phyloP scores from a whole-genome alignment of 2,113 vertebrate genomes.

The Urocynchramus pylzowi region DNA sequence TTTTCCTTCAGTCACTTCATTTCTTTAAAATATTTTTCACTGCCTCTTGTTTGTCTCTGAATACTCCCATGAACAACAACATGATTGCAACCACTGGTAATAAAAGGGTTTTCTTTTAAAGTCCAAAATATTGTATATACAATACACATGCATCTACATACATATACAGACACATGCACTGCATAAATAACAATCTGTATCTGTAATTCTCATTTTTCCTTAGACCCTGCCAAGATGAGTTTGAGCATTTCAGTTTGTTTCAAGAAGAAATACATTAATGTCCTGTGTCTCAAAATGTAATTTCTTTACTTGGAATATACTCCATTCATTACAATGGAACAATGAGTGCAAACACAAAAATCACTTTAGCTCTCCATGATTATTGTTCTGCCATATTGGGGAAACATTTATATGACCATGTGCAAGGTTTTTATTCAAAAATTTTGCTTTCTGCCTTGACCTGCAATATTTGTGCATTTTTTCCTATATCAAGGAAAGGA shows the following conservation, averaged over 20 bases:
- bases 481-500: background rate
- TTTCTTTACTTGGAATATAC: background rate
- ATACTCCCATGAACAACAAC: background rate
- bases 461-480: background rate
- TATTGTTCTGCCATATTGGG: background rate
- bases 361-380: background rate
- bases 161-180: background rate
- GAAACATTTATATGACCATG: background rate
- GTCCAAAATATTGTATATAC: background rate
- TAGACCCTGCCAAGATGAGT: background rate
- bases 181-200: background rate
- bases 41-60: conserved; percentile 11
- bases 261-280: background rate
- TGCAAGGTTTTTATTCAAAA: background rate
- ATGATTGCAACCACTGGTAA: fast-evolving
- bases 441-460: background rate
- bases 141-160: background rate
- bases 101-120: background rate
- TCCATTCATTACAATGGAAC: background rate
- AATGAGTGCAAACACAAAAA: background rate
- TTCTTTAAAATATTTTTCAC: background rate
- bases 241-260: background rate
- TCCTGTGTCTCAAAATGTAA: background rate
- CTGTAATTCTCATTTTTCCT: background rate
- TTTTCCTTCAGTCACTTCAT: background rate